These are phyloP conservation scores for Tortricodes alternella DNA, from an alignment of 2,888 invertebrate genomes.

Conservation along the genomic window DNA sequence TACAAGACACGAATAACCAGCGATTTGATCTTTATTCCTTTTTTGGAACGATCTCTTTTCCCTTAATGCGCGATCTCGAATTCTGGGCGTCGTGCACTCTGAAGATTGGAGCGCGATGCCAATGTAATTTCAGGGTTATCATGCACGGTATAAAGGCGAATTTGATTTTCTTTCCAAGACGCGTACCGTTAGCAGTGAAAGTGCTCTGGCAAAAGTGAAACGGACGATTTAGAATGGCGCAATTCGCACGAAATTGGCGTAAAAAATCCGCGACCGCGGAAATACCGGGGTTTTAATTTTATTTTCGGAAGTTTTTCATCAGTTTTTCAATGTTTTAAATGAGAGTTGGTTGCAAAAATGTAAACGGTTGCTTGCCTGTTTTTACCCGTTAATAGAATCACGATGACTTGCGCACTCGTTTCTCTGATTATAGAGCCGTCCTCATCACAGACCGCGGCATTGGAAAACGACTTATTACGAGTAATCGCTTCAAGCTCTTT, in stretches of 20 bases:
- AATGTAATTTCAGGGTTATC: conserved; percentile 12
- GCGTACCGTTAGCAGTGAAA: conserved; percentile 77
- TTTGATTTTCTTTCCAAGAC: conserved; percentile 46
- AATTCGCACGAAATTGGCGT: conserved; percentile 64
- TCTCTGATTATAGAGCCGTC: conserved; percentile 21
- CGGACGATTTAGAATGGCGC: conserved; percentile 66
- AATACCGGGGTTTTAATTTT: conserved; percentile 49
- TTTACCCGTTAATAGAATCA: conserved; percentile 12
- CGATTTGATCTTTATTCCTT: conserved; percentile 41
- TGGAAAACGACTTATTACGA: conserved; percentile 29
- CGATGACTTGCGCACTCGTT: conserved; percentile 20
- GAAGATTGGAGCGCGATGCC: background rate
- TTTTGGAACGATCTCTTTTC: conserved; percentile 39
- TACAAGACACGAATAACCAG: conserved; percentile 16
- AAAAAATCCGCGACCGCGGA: conserved; percentile 62
- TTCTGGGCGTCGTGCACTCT: conserved; percentile 34
- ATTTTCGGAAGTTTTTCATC: background rate
- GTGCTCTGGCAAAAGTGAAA: conserved; percentile 78
- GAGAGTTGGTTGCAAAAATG: conserved; percentile 9
- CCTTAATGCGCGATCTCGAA: conserved; percentile 34
- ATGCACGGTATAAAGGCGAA: conserved; percentile 41
- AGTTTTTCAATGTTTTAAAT: conserved; percentile 12
- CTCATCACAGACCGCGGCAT: conserved; percentile 19
- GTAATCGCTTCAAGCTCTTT: conserved; percentile 45
- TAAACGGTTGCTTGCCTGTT: conserved; percentile 6